Base-by-base conservation (phyloP, 2,888 invertebrate genomes). In the Diploptera punctata region DNA sequence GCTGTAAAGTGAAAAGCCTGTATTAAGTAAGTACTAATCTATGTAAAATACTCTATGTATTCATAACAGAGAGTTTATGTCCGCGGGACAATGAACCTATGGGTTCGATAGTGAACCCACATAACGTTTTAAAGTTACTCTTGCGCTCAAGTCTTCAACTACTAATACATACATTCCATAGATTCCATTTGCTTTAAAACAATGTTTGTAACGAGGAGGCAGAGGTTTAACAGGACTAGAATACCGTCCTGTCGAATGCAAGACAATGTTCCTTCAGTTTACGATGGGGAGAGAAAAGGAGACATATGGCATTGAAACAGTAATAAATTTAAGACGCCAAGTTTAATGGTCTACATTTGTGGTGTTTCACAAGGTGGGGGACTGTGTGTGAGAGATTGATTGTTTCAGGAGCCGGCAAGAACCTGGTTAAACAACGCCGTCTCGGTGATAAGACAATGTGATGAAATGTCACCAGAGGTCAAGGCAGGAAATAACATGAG, bases 271-370 rank as follows among this genome's bases (percentile, higher is more conserved):
- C 57, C 57, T 2, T 57, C 7, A 13, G 29, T 57, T 31, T 57
- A 57, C 57, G n/a, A 57, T 9, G 7, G 52, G 13, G 24, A 24
- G 24, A 24, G 24, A 24, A 24, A 24, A 57, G n/a, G 57, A 29
- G 57, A 57, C 57, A 29, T 29, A 57, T 57, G 57, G 29, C 57
- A 29, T 29, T 29, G 16, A 29, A 57, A 26, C 29, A 29, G 57
- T n/a, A 57, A 57, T 57, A 57, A 57, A 57, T 57, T 57, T 57
- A 18, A 57, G n/a, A 29, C n/a, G 57, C 57, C 57, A 57, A 9
- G 29, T 4, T 57, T 57, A 57, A 57, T 57, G 57, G 57, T 29
- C 57, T 57, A n/a, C 57, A 57, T 19, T 57, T 31, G 26, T 52
- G 57, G 26, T 57, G 16, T 57, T 16, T 29, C 57, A 57, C 57